These are phyloP conservation scores for Seladonia tumulorum DNA, from an alignment of 2,888 invertebrate species.

Conservation along the genomic window DNA sequence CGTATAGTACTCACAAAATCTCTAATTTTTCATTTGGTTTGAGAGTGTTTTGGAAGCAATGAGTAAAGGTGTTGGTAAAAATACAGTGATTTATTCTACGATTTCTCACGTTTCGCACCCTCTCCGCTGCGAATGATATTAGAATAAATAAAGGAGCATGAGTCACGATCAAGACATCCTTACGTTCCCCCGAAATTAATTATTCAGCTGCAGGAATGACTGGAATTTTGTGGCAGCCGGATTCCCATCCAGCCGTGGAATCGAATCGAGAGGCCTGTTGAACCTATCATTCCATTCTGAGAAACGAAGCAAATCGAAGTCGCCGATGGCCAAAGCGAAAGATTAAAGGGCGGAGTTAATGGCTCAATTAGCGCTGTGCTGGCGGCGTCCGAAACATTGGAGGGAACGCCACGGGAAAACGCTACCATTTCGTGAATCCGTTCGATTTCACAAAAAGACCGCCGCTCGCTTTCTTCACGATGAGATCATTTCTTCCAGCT, in stretches of 20 bases:
- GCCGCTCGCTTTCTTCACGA: conserved; percentile 4
- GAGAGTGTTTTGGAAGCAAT: neutral
- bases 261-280: conserved; percentile 50
- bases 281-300: conserved; percentile 57
- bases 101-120: neutral
- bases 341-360: conserved; percentile 73
- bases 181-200: neutral
- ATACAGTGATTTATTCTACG: neutral
- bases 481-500: neutral
- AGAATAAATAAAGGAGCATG: neutral
- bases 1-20: neutral
- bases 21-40: neutral
- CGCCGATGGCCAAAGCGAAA: conserved; percentile 59
- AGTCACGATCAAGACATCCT: neutral
- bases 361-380: conserved; percentile 69
- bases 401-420: conserved; percentile 57
- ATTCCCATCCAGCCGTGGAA: conserved; percentile 24
- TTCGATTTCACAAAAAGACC: conserved; percentile 42
- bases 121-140: neutral
- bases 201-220: conserved; percentile 4
- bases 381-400: conserved; percentile 54
- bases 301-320: conserved; percentile 67
- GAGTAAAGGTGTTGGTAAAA: neutral
- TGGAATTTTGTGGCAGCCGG: conserved; percentile 38
- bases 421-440: conserved; percentile 44